Evolutionary conservation across 2,888 invertebrate species (phyloP).

Genomic region (Dermolepida albohirtum): DNA sequence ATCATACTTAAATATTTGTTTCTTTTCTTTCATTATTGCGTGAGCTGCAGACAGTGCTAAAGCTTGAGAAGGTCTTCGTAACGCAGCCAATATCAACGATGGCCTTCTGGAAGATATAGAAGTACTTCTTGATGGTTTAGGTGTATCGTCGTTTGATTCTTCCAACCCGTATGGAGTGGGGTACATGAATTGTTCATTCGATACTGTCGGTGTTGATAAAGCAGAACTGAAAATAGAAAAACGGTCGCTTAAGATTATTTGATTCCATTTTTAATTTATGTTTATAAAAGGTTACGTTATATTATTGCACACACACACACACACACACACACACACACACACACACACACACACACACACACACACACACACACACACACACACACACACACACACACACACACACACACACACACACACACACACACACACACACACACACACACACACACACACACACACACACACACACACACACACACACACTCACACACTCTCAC

Average conservation of each 20-base stretch:
- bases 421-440: too few relatives aligned
- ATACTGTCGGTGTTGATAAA: constrained; percentile 12
- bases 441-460: too few relatives aligned
- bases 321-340: too few relatives aligned
- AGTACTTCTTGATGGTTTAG: constrained; percentile 38
- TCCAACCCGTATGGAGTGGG: constrained; percentile 4
- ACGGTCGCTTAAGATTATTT: not conserved
- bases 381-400: too few relatives aligned
- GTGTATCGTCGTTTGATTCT: constrained; percentile 10
- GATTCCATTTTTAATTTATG: not conserved
- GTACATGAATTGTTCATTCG: constrained; percentile 15
- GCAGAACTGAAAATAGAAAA: constrained; percentile 16
- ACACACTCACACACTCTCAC: too few relatives aligned
- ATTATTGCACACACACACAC: too few relatives aligned
- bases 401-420: too few relatives aligned
- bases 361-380: too few relatives aligned
- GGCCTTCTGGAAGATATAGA: constrained; percentile 67
- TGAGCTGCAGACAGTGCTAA: constrained; percentile 70
- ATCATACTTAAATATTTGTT: constrained; percentile 56
- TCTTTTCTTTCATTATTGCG: constrained; percentile 60
- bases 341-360: too few relatives aligned
- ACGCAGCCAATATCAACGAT: constrained; percentile 73
- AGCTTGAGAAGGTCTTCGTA: constrained; percentile 72
- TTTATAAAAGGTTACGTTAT: not conserved
- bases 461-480: too few relatives aligned